Percentiles rank a stretch among this genome's conserved stretches.
phyloP scores from a whole-genome alignment of 2,113 vertebrate species.

The Tapirus terrestris region DNA sequence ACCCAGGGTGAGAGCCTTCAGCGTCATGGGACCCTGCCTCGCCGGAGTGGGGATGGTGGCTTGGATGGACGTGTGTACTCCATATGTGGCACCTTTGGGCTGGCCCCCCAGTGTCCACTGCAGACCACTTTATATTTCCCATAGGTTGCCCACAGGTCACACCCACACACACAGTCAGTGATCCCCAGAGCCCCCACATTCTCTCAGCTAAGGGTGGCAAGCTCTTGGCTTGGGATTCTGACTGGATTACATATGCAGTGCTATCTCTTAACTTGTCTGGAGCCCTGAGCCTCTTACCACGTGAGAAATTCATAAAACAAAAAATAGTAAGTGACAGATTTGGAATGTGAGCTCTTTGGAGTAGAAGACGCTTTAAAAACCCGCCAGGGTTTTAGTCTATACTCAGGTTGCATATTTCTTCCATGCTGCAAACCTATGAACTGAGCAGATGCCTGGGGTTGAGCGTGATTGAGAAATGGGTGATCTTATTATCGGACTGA shows the following conservation, averaged over 20 bases:
- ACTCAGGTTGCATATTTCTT: background rate
- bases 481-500: background rate
- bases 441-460: background rate
- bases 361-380: background rate
- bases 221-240: background rate
- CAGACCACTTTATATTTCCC: too few relatives aligned
- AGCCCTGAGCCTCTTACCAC: background rate
- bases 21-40: background rate
- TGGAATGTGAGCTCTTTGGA: background rate
- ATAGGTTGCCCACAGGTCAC: background rate
- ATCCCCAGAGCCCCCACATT: background rate
- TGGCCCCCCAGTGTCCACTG: background rate
- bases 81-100: background rate
- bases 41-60: accelerated
- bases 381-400: background rate
- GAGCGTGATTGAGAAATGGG: background rate
- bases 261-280: background rate
- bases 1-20: background rate
- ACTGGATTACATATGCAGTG: too few relatives aligned
- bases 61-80: accelerated
- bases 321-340: background rate
- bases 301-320: background rate
- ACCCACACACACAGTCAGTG: background rate
- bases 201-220: background rate
- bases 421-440: background rate